Conservation (phyloP, 2,888 invertebrate species). For the Lacanobia wlatinum region DNA sequence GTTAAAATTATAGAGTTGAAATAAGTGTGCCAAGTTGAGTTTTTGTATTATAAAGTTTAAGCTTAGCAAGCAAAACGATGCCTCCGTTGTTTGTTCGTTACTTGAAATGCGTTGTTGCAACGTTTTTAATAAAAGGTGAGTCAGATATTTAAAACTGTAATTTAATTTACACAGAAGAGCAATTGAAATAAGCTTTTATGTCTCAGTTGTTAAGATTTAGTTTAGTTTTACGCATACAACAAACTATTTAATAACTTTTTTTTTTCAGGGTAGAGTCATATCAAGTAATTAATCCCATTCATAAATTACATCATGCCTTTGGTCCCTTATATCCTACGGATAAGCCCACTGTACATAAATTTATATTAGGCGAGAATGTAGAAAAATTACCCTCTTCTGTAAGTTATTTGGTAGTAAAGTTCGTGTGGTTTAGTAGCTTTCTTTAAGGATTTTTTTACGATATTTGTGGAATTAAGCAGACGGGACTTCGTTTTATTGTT, state of each 20-base stretch:
- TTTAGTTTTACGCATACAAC: neutral
- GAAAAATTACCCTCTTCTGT: conserved; percentile 32
- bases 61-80: conserved; percentile 70
- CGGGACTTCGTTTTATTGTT: conserved; percentile 6
- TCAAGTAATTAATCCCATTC: conserved; percentile 13
- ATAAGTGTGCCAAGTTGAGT: conserved; percentile 60
- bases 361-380: conserved; percentile 30
- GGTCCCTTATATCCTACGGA: neutral
- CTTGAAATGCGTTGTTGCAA: conserved; percentile 78
- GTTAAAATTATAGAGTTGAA: conserved; percentile 36
- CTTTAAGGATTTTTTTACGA: conserved; percentile 48
- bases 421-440: neutral
- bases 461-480: conserved; percentile 8
- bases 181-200: too few relatives aligned
- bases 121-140: conserved; percentile 82
- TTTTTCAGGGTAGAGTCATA: neutral
- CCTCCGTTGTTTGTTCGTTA: conserved; percentile 70
- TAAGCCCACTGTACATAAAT: conserved; percentile 36
- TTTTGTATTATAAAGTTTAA: conserved; percentile 53
- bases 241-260: neutral
- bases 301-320: conserved; percentile 10
- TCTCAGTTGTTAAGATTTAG: neutral
- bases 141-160: conserved; percentile 7
- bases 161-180: neutral
- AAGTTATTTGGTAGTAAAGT: conserved; percentile 43